These are phyloP conservation scores for Momotus momota DNA, from an alignment of 2,797 vertebrate species.

Conservation along the genomic window DNA sequence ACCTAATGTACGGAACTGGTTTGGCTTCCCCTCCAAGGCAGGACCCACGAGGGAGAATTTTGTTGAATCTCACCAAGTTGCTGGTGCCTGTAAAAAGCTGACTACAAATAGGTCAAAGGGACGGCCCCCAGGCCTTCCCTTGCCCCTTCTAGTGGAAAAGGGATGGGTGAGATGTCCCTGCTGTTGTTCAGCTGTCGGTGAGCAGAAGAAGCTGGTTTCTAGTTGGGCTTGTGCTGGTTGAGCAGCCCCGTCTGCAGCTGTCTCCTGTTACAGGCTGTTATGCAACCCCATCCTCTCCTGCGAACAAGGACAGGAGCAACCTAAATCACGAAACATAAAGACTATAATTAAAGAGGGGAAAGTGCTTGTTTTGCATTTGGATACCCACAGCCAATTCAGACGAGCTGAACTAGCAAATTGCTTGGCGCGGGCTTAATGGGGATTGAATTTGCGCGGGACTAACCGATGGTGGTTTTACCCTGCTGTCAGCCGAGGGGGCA, in stretches of 20 bases:
- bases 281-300: constrained; percentile 24
- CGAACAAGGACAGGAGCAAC: constrained; percentile 46
- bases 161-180: constrained; percentile 32
- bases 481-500: not conserved
- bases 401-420: constrained; percentile 70
- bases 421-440: constrained; percentile 44
- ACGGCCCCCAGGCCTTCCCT: not conserved
- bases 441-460: constrained; percentile 26
- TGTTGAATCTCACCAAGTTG: not conserved
- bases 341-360: constrained; percentile 42
- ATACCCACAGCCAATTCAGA: constrained; percentile 36
- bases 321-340: constrained; percentile 49
- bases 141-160: not conserved
- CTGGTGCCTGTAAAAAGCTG: not conserved
- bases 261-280: not conserved
- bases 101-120: not conserved
- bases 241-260: constrained; percentile 8
- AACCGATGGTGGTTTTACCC: not conserved
- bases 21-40: not conserved
- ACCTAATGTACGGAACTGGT: not conserved
- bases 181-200: constrained; percentile 50
- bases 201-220: constrained; percentile 48
- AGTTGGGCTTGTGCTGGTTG: not conserved
- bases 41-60: not conserved
- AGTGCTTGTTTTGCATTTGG: constrained; percentile 47